Evolutionary conservation across 2,797 vertebrate species (phyloP).

Genomic region (Valencia hispanica): DNA sequence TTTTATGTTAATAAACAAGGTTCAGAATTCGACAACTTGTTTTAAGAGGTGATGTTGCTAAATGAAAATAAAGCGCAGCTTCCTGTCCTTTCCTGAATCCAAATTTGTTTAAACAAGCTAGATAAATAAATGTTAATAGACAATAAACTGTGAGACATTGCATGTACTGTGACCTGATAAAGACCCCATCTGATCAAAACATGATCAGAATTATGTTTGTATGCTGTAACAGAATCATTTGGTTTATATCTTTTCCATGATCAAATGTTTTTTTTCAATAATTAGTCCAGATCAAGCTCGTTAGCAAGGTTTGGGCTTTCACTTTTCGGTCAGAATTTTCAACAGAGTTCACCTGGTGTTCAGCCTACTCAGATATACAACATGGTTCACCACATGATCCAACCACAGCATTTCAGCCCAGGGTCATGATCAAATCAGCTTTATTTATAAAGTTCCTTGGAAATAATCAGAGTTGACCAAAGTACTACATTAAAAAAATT

Average conservation of each 20-base stretch:
- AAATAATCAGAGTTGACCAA: not conserved
- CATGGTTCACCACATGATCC: not conserved
- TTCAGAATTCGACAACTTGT: not conserved
- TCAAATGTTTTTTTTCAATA: not conserved
- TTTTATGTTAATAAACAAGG: not conserved
- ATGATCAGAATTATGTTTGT: not conserved
- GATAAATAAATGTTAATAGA: not conserved
- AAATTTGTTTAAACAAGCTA: not conserved
- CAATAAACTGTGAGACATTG: no score
- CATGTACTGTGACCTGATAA: not conserved
- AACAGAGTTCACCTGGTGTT: not conserved
- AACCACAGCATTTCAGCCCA: not conserved
- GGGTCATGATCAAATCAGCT: not conserved
- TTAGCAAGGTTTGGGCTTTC: not conserved
- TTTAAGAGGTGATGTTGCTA: not conserved
- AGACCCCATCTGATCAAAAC: not conserved
- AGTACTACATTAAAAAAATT: no score
- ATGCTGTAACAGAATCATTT: not conserved
- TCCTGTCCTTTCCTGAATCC: not conserved
- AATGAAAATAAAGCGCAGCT: not conserved
- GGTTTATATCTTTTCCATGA: not conserved
- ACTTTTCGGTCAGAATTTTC: not conserved
- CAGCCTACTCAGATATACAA: not conserved
- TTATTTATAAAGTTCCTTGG: not conserved
- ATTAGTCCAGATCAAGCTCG: not conserved